Conservation (phyloP, 2,113 vertebrate genomes). For the Rhynchomys soricoides region DNA sequence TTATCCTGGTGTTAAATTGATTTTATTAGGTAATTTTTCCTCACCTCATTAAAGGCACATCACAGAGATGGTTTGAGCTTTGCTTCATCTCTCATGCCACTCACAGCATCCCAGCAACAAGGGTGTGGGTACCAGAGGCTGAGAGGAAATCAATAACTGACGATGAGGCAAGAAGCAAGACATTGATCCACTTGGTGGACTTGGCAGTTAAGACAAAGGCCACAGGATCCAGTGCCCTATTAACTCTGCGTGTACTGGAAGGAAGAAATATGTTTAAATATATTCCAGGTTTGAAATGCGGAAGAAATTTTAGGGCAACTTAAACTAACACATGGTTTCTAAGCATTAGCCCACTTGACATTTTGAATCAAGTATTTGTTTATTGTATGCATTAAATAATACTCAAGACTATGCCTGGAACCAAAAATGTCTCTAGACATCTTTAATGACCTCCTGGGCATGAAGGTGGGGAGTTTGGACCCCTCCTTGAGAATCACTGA, state of each 20-base stretch:
- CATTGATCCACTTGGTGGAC: slow-evolving; percentile 87
- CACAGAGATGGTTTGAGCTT: slow-evolving; percentile 49
- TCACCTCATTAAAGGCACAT: slow-evolving; percentile 60
- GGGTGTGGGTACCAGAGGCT: slow-evolving; percentile 81
- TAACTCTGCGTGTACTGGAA: slow-evolving; percentile 78
- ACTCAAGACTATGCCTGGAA: background rate
- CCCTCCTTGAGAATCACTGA: background rate
- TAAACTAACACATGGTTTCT: background rate
- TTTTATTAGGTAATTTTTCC: slow-evolving; percentile 63
- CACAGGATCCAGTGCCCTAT: slow-evolving; percentile 74
- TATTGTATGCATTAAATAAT: no score
- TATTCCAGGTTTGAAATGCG: background rate
- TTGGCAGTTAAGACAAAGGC: slow-evolving; percentile 84
- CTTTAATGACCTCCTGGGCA: background rate
- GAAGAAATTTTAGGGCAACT: background rate
- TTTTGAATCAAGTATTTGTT: background rate
- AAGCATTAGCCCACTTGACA: no score
- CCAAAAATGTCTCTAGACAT: background rate
- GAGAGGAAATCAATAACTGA: slow-evolving; percentile 89
- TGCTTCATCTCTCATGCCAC: background rate
- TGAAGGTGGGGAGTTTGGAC: background rate
- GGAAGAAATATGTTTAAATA: background rate
- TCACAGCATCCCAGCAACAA: slow-evolving; percentile 63
- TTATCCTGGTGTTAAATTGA: slow-evolving; percentile 25
- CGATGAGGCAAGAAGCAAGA: slow-evolving; percentile 87